Conservation (phyloP, 2,113 vertebrate species). For the Hyaena hyaena region DNA sequence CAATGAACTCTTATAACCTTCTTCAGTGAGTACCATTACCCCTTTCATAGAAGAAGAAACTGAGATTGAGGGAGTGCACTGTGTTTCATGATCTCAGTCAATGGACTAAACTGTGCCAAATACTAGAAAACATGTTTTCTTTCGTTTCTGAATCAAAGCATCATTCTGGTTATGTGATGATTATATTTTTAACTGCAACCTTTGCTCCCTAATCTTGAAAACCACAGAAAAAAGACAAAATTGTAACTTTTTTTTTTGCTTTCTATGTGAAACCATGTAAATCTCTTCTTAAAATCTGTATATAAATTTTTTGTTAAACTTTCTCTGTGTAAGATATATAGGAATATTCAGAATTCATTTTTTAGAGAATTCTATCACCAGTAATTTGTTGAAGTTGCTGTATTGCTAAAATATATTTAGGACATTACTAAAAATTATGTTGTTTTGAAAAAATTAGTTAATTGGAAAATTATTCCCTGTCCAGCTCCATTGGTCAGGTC, state of each 20-base stretch:
- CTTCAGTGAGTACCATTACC: background rate
- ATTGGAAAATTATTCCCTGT: background rate
- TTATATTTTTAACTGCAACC: background rate
- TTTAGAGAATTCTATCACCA: background rate
- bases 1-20: background rate
- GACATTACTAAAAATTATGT: background rate
- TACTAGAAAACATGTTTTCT: background rate
- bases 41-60: conserved; percentile 11
- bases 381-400: background rate
- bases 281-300: background rate
- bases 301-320: background rate
- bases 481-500: background rate
- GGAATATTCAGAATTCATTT: conserved; percentile 38
- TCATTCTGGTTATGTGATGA: background rate
- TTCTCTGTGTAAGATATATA: background rate
- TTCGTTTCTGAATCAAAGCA: conserved; percentile 47
- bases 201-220: too few relatives aligned
- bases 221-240: too few relatives aligned
- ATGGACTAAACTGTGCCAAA: background rate
- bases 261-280: background rate
- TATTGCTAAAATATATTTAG: background rate
- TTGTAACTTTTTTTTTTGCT: background rate
- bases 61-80: background rate
- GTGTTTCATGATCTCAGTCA: background rate
- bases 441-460: conserved; percentile 46